phyloP scores from a whole-genome alignment of 2,113 vertebrate genomes.

The Procavia capensis region DNA sequence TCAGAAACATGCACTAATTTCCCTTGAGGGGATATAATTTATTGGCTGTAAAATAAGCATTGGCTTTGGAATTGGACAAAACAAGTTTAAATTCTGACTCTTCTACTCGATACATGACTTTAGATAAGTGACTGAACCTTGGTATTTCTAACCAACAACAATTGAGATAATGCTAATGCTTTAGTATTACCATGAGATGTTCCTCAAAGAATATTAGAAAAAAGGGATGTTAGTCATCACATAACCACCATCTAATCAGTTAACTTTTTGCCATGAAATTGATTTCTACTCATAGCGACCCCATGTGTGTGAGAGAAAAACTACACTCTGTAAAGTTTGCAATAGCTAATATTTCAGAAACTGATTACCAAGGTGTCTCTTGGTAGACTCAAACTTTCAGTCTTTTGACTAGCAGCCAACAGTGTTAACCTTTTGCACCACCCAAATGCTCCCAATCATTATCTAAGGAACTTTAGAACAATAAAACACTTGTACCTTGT shows the following conservation, averaged over 20 bases:
- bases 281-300: neutral
- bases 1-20: slow-evolving; percentile 15
- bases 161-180: neutral
- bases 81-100: slow-evolving; percentile 22
- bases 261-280: neutral
- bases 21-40: slow-evolving; percentile 35
- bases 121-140: neutral
- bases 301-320: neutral
- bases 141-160: slow-evolving; percentile 5
- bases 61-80: neutral
- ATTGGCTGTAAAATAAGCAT: neutral
- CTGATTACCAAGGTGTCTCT: neutral
- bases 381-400: neutral
- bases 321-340: neutral
- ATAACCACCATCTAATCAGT: neutral
- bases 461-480: neutral
- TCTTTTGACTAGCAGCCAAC: neutral
- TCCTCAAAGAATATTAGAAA: neutral
- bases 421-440: neutral
- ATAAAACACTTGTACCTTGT: neutral
- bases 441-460: neutral
- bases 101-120: neutral
- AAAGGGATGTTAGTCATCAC: neutral
- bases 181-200: neutral
- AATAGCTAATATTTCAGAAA: neutral